Evolutionary conservation across 2,888 invertebrate species (phyloP), one percentile per base, ranked within the genome.

Genomic region (Callinectes sapidus): DNA sequence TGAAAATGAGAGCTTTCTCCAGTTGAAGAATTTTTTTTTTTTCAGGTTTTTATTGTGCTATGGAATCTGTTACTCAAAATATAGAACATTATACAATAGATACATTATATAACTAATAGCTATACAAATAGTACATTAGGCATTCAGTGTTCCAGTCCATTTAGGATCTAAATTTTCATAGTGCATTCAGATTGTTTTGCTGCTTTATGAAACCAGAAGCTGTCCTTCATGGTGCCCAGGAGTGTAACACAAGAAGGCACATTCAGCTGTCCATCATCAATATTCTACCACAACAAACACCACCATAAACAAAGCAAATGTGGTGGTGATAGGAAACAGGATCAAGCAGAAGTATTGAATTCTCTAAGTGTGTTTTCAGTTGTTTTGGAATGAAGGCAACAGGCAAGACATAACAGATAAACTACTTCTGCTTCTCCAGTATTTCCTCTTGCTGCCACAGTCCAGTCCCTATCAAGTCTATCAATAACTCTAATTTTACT

Each of bases 31-130:
- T 48, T 35, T 35, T 55, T 23, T 35, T 55, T 23, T 81, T 42
- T 55, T 90, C 48, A 54, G 28, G 35, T 13, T 35, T 85, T 55
- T 28, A n/a, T 55, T 55, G 35, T 90, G 85, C 71, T 77, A 71
- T 81, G 28, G 28, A 85, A 85, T 81, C 81, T 54, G 66, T 55
- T 66, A 89, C 23, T 89, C 61, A 39, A 89, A 54, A 55, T 89
- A 89, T 42, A 54, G 54, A 55, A 88, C 88, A 61, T 18, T 61
- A 61, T 89, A 89, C 89, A 81, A 81, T 81, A 81, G 81, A 81
- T 81, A 35, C 81, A 35, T 81, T 81, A 81, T 81, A 81, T 81
- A 71, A 81, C 81, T 81, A 81, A 35, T 81, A 81, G 81, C 81
- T 81, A 81, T 81, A 81, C 81, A 81, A 81, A 35, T 35, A 81